Percentiles rank a stretch among this genome's conserved stretches.
phyloP scores from a whole-genome alignment of 2,113 vertebrate genomes.

The Cheilinus undulatus region DNA sequence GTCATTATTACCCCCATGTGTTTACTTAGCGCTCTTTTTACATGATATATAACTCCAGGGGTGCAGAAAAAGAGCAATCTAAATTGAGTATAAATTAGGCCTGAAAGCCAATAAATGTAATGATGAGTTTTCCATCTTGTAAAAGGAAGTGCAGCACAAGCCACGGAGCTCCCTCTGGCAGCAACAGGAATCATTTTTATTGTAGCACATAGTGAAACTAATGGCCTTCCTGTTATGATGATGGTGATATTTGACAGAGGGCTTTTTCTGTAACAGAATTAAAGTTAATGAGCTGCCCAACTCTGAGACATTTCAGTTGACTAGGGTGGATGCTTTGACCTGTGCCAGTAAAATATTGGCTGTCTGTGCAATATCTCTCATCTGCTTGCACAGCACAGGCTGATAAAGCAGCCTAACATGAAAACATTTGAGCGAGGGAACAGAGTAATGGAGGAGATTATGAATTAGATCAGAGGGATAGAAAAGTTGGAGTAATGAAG shows the following conservation, averaged over 20 bases:
- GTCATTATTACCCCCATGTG: constrained; percentile 49
- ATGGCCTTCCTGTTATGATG: constrained; percentile 53
- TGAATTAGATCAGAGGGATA: not conserved
- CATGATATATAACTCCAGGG: constrained; percentile 30
- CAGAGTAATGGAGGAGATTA: not conserved
- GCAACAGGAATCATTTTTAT: constrained; percentile 47
- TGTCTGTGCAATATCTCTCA: not conserved
- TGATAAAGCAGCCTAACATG: not conserved
- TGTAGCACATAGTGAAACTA: constrained; percentile 56
- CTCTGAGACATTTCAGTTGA: constrained; percentile 24
- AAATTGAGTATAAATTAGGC: constrained; percentile 51
- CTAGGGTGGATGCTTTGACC: constrained; percentile 30
- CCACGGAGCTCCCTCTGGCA: constrained; percentile 37
- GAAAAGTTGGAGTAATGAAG: constrained; percentile 16
- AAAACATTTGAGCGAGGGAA: not conserved
- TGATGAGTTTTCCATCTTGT: constrained; percentile 48
- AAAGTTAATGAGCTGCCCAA: constrained; percentile 53
- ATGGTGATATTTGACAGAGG: constrained; percentile 31
- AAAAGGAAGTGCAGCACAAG: constrained; percentile 29
- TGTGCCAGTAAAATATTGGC: constrained; percentile 28
- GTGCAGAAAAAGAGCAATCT: constrained; percentile 31
- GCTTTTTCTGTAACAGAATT: constrained; percentile 43
- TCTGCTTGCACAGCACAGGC: constrained; percentile 21
- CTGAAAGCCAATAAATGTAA: constrained; percentile 62
- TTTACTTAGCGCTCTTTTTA: constrained; percentile 62